These are phyloP conservation scores for Trissolcus basalis DNA, from an alignment of 1,140 invertebrate genomes.

Conservation along the genomic window DNA sequence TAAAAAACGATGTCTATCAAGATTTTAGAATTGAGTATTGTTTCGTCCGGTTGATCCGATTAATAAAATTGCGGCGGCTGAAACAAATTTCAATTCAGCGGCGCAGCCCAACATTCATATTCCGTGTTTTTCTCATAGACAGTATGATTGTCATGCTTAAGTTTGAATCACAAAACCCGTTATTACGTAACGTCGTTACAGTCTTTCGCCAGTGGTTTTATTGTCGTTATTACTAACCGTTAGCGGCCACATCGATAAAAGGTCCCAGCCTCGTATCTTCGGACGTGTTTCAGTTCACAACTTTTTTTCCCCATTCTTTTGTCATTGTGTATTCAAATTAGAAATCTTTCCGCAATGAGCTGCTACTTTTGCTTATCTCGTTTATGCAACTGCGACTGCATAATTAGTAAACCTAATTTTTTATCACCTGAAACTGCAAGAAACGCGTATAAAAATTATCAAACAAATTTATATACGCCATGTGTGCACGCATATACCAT, in stretches of 20 bases:
- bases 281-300: slow-evolving; percentile 7
- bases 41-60: slow-evolving; percentile 19
- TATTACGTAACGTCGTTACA: slow-evolving; percentile 47
- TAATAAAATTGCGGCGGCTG: slow-evolving; percentile 10
- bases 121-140: slow-evolving; percentile 14
- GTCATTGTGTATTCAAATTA: slow-evolving; percentile 22
- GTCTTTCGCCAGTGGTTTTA: slow-evolving; percentile 23
- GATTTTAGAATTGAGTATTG: slow-evolving; percentile 2
- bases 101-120: slow-evolving; percentile 17
- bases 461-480: too few relatives aligned
- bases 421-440: background rate
- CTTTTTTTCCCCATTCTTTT: slow-evolving; percentile 13
- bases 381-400: too few relatives aligned
- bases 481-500: too few relatives aligned
- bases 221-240: slow-evolving; percentile 40
- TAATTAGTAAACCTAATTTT: slow-evolving; percentile 2
- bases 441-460: too few relatives aligned
- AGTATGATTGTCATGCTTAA: slow-evolving; percentile 12
- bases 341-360: slow-evolving; percentile 19
- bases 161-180: slow-evolving; percentile 25
- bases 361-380: background rate
- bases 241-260: slow-evolving; percentile 37
- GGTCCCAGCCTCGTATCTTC: slow-evolving; percentile 9
- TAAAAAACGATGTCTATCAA: too few relatives aligned
- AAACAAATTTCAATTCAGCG: slow-evolving; percentile 17